Base-by-base conservation (phyloP, 2,113 vertebrate genomes). In the Rynchops niger region DNA sequence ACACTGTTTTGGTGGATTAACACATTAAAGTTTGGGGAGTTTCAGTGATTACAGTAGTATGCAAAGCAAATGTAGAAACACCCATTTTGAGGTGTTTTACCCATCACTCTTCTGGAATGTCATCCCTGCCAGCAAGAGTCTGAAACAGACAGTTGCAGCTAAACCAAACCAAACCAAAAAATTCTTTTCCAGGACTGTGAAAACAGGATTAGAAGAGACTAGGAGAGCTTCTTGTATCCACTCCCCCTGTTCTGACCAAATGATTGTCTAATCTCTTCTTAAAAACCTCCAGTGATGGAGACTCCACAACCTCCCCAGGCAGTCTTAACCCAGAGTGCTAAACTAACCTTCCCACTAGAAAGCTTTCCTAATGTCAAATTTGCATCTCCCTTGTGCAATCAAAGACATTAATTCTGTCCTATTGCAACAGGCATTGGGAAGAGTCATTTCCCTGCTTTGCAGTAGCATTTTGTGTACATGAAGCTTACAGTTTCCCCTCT, bases 331-430 rank as follows among this genome's bases (percentile, higher is more conserved):
- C 47, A 62, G 67, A 83, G 40, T 45, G 15, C 82, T 86, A 56
- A 92, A 61, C 27, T 43, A 91, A 82, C 49, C 53, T 89, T 89
- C 59, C 65, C 69, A 69, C 56, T 89, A 74, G 73, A 94, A 94
- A 81, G 73, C 52, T 84, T 91, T 96, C 43, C 47, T 87, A 59
- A 52, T 76, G 47, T 87, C 52, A 59, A 29, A 89, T 97, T 91
- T 59, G 65, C 80, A 86, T 95, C 49, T 90, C 58, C 38, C 69
- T 81, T 96, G 50, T 61, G 83, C 77, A 94, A 62, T 47, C 7
- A 2, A 94, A 91, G 77, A 38, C 42, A 91, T 88, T 96, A 78
- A 78, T 93, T 86, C 69, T 91, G 43, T 40, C 61, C 38, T 91
- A 22, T 82, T 96, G 86, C 84, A 93, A 76, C 40, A 93, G 81